Evolutionary conservation across 2,888 invertebrate genomes (phyloP).

Genomic region (Lasioglossum morio): DNA sequence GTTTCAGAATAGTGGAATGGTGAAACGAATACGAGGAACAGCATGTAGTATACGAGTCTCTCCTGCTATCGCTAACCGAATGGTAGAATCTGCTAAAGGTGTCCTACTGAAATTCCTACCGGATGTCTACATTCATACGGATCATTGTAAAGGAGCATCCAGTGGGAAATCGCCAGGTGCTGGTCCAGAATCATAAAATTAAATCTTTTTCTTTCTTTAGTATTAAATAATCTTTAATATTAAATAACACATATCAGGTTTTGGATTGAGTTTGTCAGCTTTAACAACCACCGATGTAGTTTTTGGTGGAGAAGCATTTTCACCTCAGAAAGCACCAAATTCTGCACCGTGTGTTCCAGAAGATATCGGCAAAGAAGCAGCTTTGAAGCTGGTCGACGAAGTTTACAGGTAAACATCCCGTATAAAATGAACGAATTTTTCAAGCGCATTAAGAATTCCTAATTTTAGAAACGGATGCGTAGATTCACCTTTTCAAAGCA

Average conservation of each 20-base stretch:
- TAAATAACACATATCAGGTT: constrained; percentile 86
- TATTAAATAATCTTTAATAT: background rate
- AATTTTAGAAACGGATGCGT: constrained; percentile 92
- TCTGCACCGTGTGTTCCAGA: constrained; percentile 92
- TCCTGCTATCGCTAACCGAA: constrained; percentile 96
- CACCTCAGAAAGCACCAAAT: constrained; percentile 79
- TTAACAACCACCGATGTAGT: constrained; percentile 95
- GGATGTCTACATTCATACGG: constrained; percentile 97
- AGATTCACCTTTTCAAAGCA: constrained; percentile 94
- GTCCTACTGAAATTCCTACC: constrained; percentile 95
- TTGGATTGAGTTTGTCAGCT: constrained; percentile 95
- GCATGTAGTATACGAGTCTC: constrained; percentile 96
- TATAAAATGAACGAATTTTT: background rate
- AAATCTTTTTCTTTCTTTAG: too few relatives aligned
- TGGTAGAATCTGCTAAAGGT: constrained; percentile 97
- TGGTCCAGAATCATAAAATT: background rate
- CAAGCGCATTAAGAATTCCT: background rate
- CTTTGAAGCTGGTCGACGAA: constrained; percentile 93
- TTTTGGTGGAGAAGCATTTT: constrained; percentile 85
- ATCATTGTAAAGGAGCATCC: constrained; percentile 94
- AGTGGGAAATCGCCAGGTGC: constrained; percentile 94
- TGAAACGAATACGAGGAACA: constrained; percentile 96
- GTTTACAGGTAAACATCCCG: constrained; percentile 87
- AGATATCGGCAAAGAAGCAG: constrained; percentile 94
- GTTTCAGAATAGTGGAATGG: constrained; percentile 93